phyloP scores from a whole-genome alignment of 2,113 vertebrate species.

The Gobius niger region DNA sequence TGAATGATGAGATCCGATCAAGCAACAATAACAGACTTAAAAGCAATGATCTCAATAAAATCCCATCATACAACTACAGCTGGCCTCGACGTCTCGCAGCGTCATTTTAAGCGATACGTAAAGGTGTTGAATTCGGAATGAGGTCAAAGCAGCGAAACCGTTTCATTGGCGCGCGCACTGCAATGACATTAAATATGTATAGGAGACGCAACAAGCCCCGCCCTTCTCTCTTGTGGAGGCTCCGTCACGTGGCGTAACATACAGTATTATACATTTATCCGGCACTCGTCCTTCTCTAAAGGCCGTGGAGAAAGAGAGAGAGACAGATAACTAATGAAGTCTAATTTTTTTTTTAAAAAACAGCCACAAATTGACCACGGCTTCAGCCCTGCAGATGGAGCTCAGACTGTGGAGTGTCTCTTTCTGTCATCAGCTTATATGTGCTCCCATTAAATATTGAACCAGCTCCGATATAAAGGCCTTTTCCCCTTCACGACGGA shows the following conservation, averaged over 20 bases:
- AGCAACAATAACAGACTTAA: background rate
- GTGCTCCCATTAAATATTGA: slow-evolving; percentile 57
- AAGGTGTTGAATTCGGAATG: background rate
- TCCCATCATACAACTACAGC: background rate
- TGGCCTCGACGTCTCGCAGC: background rate
- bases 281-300: slow-evolving; percentile 33
- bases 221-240: slow-evolving; percentile 7
- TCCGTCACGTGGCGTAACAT: slow-evolving; percentile 44
- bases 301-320: slow-evolving; percentile 22
- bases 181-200: slow-evolving; percentile 22
- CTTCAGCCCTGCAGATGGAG: background rate
- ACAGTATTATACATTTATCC: slow-evolving; percentile 43
- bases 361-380: background rate
- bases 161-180: background rate
- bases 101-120: background rate
- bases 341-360: too few relatives aligned
- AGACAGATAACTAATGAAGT: slow-evolving; percentile 3
- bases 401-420: slow-evolving; percentile 1
- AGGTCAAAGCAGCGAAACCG: background rate
- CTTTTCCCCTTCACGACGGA: slow-evolving; percentile 35
- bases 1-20: too few relatives aligned
- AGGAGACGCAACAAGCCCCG: slow-evolving; percentile 2
- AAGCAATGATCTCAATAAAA: background rate
- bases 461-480: slow-evolving; percentile 33
- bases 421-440: slow-evolving; percentile 31